These are phyloP conservation scores for Pachypanchax playfairii DNA, from an alignment of 2,113 vertebrate genomes.

Conservation along the genomic window DNA sequence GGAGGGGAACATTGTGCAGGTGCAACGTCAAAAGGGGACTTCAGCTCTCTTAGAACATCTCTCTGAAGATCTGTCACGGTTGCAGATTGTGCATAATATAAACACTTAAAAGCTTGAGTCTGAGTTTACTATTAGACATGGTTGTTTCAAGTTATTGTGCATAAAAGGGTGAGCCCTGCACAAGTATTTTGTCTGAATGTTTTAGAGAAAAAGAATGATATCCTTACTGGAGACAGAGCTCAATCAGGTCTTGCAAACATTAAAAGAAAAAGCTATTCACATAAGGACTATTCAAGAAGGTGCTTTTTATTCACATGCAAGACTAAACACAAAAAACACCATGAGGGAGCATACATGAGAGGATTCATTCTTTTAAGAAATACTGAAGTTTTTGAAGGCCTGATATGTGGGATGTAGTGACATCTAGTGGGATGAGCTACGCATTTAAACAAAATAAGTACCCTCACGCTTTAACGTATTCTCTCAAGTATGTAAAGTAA, in stretches of 20 bases:
- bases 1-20: slow-evolving; percentile 56
- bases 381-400: no score
- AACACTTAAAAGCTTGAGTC: slow-evolving; percentile 2
- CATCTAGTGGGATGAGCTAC: not conserved
- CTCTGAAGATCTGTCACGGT: slow-evolving; percentile 25
- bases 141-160: slow-evolving; percentile 16
- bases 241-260: not conserved
- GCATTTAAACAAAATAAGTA: not conserved
- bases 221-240: not conserved
- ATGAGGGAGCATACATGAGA: not conserved
- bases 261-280: no score
- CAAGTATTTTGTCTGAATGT: slow-evolving; percentile 6
- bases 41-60: slow-evolving; percentile 39
- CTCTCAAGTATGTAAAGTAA: no score
- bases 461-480: not conserved
- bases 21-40: slow-evolving; percentile 68
- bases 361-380: not conserved
- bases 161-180: not conserved
- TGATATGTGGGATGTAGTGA: not conserved
- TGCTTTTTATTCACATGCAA: not conserved
- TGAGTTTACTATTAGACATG: not conserved
- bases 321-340: not conserved
- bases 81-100: slow-evolving; percentile 24
- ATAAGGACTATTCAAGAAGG: not conserved
- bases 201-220: not conserved